These are phyloP conservation scores for Eremobia ochroleuca DNA, from an alignment of 2,888 invertebrate species.

Conservation along the genomic window DNA sequence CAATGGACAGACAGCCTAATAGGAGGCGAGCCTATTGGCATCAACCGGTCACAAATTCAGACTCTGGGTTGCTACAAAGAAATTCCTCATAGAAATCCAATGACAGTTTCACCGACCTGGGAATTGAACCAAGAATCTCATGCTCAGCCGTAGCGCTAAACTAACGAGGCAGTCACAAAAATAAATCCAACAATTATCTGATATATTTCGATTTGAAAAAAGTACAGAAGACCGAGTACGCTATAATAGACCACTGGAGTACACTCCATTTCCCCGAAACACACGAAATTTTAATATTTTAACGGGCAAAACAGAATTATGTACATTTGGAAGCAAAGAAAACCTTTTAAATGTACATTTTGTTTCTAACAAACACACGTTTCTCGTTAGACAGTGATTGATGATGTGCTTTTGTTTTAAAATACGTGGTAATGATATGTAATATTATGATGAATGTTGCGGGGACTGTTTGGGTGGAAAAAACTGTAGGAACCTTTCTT, in stretches of 20 bases:
- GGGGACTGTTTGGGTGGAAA: constrained; percentile 20
- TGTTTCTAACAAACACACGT: constrained; percentile 67
- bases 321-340: constrained; percentile 61
- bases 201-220: constrained; percentile 12
- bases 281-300: constrained; percentile 57
- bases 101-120: not conserved
- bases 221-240: constrained; percentile 42
- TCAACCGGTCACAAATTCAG: not conserved
- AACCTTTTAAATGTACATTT: constrained; percentile 69
- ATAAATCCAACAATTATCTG: constrained; percentile 14
- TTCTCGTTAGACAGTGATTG: constrained; percentile 78
- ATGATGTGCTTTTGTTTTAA: constrained; percentile 79
- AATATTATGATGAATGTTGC: constrained; percentile 81
- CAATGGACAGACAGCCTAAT: too few relatives aligned
- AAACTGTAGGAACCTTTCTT: constrained; percentile 20
- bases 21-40: not conserved
- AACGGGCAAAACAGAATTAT: constrained; percentile 51
- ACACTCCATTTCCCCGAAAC: constrained; percentile 41
- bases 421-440: constrained; percentile 78
- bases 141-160: not conserved
- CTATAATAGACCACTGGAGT: constrained; percentile 43
- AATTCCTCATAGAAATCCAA: not conserved
- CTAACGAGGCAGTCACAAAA: not conserved
- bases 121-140: not conserved
- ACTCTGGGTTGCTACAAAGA: not conserved